Evolutionary conservation across 2,888 invertebrate species (phyloP).

Genomic region (Synanthedon myopaeformis): DNA sequence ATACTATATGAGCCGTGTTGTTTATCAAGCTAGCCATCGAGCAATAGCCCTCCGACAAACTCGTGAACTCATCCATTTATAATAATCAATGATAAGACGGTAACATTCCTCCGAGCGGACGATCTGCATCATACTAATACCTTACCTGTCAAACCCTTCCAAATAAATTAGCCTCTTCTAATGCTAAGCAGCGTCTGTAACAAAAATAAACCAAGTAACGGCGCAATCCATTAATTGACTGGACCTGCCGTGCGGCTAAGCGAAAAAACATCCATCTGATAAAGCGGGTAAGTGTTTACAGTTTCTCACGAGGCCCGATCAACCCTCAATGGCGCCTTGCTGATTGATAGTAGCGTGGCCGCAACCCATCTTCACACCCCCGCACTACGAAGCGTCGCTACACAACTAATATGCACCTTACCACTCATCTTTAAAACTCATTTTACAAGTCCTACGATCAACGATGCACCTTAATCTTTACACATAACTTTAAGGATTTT

Average conservation of each 20-base stretch:
- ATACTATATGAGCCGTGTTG: slow-evolving; percentile 11
- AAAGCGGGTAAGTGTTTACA: slow-evolving; percentile 68
- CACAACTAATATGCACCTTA: not conserved
- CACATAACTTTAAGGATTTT: slow-evolving; percentile 13
- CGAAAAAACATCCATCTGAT: slow-evolving; percentile 61
- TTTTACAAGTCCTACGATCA: not conserved
- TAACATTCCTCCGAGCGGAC: slow-evolving; percentile 29
- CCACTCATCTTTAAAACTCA: not conserved
- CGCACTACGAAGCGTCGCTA: slow-evolving; percentile 2
- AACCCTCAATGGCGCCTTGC: slow-evolving; percentile 69
- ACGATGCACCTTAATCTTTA: slow-evolving; percentile 14
- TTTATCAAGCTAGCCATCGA: slow-evolving; percentile 20
- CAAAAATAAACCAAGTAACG: slow-evolving; percentile 64
- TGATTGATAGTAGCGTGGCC: slow-evolving; percentile 64
- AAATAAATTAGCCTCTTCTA: slow-evolving; percentile 56
- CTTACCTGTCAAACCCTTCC: slow-evolving; percentile 52
- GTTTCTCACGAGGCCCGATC: slow-evolving; percentile 65
- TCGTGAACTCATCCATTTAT: slow-evolving; percentile 1
- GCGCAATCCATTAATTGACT: slow-evolving; percentile 67
- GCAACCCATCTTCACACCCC: slow-evolving; percentile 43
- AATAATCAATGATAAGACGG: slow-evolving; percentile 19
- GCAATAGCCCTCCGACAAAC: slow-evolving; percentile 15
- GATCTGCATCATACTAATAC: slow-evolving; percentile 45
- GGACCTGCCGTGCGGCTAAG: slow-evolving; percentile 50
- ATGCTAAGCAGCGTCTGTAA: slow-evolving; percentile 49